phyloP scores from a whole-genome alignment of 1,140 invertebrate species.

The Lamellibrachia luymesi region DNA sequence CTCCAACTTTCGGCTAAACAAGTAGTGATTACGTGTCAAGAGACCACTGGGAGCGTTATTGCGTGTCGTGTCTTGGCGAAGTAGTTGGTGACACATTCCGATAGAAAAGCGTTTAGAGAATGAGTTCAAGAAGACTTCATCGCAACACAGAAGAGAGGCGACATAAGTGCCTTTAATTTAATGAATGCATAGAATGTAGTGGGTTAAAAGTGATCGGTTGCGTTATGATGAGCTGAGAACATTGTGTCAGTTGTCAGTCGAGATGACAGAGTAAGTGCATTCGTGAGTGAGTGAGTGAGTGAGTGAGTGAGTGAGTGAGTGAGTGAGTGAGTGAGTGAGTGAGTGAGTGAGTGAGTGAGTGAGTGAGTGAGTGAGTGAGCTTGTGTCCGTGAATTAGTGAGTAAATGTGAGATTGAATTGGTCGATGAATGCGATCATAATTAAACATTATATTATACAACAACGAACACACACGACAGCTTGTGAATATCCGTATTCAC shows the following conservation, averaged over 20 bases:
- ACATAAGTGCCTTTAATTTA: neutral
- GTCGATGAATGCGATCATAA: no score
- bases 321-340: conserved; percentile 30
- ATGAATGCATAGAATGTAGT: neutral
- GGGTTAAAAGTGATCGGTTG: neutral
- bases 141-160: neutral
- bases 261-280: neutral
- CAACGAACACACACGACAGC: no score
- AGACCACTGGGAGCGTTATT: neutral
- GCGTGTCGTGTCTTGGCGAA: neutral
- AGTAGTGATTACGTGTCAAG: neutral
- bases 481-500: neutral
- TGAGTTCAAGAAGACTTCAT: neutral
- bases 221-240: neutral
- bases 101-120: neutral
- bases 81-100: neutral
- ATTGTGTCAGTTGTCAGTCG: neutral
- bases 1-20: neutral
- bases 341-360: conserved; percentile 19
- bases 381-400: conserved; percentile 19
- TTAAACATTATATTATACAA: no score
- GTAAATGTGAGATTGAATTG: neutral
- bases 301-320: conserved; percentile 27
- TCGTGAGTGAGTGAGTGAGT: conserved; percentile 11
- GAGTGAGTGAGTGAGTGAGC: conserved; percentile 28